Evolutionary conservation across 2,888 invertebrate species (phyloP), one percentile per base, ranked within the genome.

Genomic region (Pardosa pseudoannulata): DNA sequence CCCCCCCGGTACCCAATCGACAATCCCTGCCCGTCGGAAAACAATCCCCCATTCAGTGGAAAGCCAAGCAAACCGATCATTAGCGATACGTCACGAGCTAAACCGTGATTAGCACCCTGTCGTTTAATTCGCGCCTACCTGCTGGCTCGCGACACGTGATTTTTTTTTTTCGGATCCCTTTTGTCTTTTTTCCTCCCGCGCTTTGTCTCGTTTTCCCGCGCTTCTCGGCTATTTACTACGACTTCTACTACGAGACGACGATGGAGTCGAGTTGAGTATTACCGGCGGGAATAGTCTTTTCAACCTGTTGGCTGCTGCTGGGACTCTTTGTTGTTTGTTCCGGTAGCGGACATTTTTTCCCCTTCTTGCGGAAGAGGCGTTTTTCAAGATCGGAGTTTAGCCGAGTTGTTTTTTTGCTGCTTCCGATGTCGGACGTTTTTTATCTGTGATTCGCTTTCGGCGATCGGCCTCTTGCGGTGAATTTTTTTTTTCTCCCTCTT

Each of bases 41-140:
- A 78, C 83, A 85, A 85, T 78, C 83, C 78, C 82, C 83, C 83
- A 78, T 85, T 85, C 83, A 83, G 82, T 76, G 83, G 78, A 85
- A 85, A 85, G 76, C 83, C 83, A 73, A 85, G 72, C 83, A 78
- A 83, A 83, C 83, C 76, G 73, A 85, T 85, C 83, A 85, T 78
- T 78, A 83, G 82, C 46, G 76, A 76, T 76, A 65, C 78, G 78
- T 83, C 78, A 78, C 72, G 70, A 71, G 41, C 64, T 71, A 78
- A 76, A 83, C 78, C 78, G 73, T 78, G 78, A 79, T 78, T 85
- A 78, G 76, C 71, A 64, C 72, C 80, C 73, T 80, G 81, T 70
- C 82, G 82, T 68, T 67, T 85, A 85, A 85, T 85, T 83, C 83
- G 75, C 39, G 81, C 36, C 83, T 80, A 73, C 79, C 79, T 80